Evolutionary conservation across 2,888 invertebrate genomes (phyloP).

Genomic region (Dichetophora obliterata): DNA sequence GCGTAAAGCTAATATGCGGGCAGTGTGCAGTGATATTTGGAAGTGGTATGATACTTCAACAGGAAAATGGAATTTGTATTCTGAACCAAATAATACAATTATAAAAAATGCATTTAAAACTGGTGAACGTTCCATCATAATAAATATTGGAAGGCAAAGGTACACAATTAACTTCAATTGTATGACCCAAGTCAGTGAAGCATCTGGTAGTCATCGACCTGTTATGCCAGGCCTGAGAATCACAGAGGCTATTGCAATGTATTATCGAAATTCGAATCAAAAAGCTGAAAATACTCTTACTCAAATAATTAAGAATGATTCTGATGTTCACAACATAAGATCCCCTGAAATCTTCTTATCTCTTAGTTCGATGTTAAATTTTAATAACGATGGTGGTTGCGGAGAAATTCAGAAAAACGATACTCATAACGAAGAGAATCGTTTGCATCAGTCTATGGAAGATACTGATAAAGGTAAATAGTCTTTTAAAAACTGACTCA

Average conservation of each 20-base stretch:
- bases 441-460: not conserved
- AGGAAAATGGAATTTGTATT: conserved; percentile 84
- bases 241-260: conserved; percentile 54
- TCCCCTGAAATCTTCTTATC: conserved; percentile 53
- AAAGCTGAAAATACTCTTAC: conserved; percentile 56
- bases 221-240: conserved; percentile 77
- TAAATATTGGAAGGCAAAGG: conserved; percentile 80
- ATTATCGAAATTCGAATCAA: conserved; percentile 21
- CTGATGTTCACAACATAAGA: conserved; percentile 48
- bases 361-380: conserved; percentile 53
- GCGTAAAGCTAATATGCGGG: conserved; percentile 76
- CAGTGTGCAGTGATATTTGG: conserved; percentile 76
- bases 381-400: conserved; percentile 45
- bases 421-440: not conserved
- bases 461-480: too few relatives aligned
- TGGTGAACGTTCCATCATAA: conserved; percentile 78
- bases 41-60: conserved; percentile 88
- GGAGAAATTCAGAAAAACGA: not conserved
- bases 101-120: conserved; percentile 84
- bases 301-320: conserved; percentile 44
- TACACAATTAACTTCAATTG: conserved; percentile 84
- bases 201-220: conserved; percentile 85
- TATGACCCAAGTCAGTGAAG: conserved; percentile 88
- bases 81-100: conserved; percentile 78
- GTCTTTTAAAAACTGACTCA: too few relatives aligned